Percentiles rank a stretch among this genome's conserved stretches.
Conservation (phyloP, 2,797 vertebrate genomes). For the Coendou prehensilis region DNA sequence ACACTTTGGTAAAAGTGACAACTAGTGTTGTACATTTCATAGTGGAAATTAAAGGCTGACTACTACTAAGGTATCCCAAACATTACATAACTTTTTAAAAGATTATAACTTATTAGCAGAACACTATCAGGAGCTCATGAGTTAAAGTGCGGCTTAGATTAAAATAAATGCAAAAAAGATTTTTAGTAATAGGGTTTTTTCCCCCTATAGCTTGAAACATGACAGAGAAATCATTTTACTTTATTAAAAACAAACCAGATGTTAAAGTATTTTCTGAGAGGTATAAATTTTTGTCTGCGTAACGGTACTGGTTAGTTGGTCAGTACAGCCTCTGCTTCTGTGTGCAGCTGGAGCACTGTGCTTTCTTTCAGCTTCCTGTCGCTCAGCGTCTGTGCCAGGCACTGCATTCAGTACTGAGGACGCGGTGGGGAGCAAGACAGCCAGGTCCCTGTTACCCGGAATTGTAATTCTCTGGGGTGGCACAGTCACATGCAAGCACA, state of each 20-base stretch:
- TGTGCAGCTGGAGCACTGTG: background rate
- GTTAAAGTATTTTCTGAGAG: background rate
- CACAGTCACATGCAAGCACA: background rate
- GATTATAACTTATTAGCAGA: background rate
- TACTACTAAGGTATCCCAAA: background rate
- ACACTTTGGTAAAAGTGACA: background rate
- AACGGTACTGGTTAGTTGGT: background rate
- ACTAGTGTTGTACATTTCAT: background rate
- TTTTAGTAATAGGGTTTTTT: background rate
- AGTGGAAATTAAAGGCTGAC: background rate
- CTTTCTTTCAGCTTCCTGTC: background rate
- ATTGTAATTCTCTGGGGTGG: background rate
- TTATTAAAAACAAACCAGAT: conserved; percentile 27
- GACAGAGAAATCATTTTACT: conserved; percentile 20
- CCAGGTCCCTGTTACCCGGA: background rate
- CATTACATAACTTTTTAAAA: background rate
- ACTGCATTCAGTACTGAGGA: background rate
- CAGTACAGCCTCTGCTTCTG: background rate
- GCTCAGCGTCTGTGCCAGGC: background rate
- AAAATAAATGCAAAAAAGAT: conserved; percentile 48
- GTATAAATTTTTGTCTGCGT: background rate
- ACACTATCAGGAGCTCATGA: background rate
- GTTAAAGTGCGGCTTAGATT: background rate
- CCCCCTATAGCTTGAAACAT: background rate
- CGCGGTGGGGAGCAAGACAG: fast-evolving